Base-by-base conservation (phyloP, 2,888 invertebrate genomes). In the Drosophila pegasa region DNA sequence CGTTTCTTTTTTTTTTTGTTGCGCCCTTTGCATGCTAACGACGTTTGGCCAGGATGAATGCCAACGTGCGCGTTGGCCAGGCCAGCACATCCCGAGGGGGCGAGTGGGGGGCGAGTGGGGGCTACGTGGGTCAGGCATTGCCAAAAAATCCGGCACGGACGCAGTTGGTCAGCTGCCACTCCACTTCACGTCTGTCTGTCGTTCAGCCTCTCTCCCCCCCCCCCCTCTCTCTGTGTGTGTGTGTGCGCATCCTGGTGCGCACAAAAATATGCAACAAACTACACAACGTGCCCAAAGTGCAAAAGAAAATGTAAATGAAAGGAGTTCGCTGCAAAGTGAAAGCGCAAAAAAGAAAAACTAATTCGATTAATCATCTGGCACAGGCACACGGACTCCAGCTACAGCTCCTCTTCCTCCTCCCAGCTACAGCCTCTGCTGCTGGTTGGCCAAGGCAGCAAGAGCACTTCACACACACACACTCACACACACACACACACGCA, bases 281-380 rank as follows among this genome's bases (percentile, higher is more conserved):
- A 76, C 43, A 60, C 58, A 63, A 41, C 58, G 45, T 58, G 38
- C 41, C 71, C 60, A 73, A 81, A 88, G 80, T 77, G 88, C 81
- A 75, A 87, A 84, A 88, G 88, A 88, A 84, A 88, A 88, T 88
- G 88, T 87, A 84, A 84, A 84, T 84, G 83, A 87, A 83, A 78
- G 65, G 69, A 85, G 75, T 73, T 60, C 57, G 61, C 62, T 64
- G 81, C 69, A 71, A 76, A 77, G 71, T 75, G 66, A 65, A 71
- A 75, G 78, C 67, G 62, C 71, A 65, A 67, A 48, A 84, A 62
- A 74, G 66, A 87, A 80, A 78, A 88, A 88, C 83, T 84, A 84
- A 84, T 84, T 84, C 83, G 83, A 84, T 84, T 84, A 84, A 84
- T 84, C 83, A 84, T 84, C 88, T 81, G 88, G 80, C 74, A 51